Evolutionary conservation across 2,797 vertebrate species (phyloP), one percentile per base, ranked within the genome.

Genomic region (Pseudochirops cupreus): DNA sequence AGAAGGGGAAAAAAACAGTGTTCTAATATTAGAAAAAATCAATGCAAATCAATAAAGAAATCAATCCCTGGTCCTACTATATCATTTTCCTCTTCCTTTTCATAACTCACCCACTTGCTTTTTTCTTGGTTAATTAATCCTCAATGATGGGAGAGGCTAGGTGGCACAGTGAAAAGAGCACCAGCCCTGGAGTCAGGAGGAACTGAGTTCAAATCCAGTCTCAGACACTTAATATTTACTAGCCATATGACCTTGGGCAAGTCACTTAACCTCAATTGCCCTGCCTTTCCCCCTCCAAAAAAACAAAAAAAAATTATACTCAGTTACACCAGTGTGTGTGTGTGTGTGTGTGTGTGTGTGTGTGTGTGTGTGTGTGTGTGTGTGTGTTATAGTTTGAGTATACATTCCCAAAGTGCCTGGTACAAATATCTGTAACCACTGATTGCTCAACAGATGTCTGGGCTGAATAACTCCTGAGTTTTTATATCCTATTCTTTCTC

Each of bases 11-110:
- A 29, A 26, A n/a, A 94, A 3, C 31, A 62, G 10, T 91, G 5
- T 52, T 94, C 29, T 46, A n/a, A 89, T 53, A 6, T 91, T 95
- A 58, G 52, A 26, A 94, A 55, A 93, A 97, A 74, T 13, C 21
- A 92, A 52, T 62, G 28, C 5, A 33, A 62, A 82, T 46, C 55
- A 93, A 93, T 13, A 4, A 93, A 39, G 26, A 93, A 95, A 57
- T 58, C 53, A 92, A 62, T 94, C 7, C 55, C 1, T 91, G 54
- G 59, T 93, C 21, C 95, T 26, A 91, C 39, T 90, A n/a, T 33
- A 33, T 91, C 5, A 67, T 5, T 93, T 90, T 11, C 29, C 54
- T 16, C 89, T 13, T 93, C 89, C 31, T 92, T 93, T 94, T 62
- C 11, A 56, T 62, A 16, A 57, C 2, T 53, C 9, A 0, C 29